Base-by-base conservation (phyloP, 2,113 vertebrate genomes). In the Microtus ochrogaster region DNA sequence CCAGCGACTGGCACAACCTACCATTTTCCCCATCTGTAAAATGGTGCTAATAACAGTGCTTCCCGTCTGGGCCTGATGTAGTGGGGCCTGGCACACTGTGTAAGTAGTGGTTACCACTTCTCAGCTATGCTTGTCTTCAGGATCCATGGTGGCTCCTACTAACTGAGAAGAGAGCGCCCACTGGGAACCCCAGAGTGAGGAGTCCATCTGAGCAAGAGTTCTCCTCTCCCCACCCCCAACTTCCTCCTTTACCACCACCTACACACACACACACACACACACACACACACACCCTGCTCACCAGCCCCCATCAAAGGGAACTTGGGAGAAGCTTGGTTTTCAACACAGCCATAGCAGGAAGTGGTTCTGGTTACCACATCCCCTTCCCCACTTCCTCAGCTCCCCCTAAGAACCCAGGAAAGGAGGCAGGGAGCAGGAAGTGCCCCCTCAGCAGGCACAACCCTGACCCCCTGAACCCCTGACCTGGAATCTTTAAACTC, bases 351-450 rank as follows among this genome's bases (percentile, higher is more conserved):
- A n/a, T 63, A 92, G 73, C 94, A 96, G 97, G 97, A 98, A 98
- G 97, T 76, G 97, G 97, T 95, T 97, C 95, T 94, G 36, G 72
- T 97, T 96, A 96, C 97, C 97, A 98, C 97, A 97, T 98, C 97
- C 94, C 90, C 97, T 96, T 97, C 88, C 78, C 85, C 63, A 89
- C 84, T 97, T 97, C 97, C 94, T 65, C 90, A 78, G 66, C 82
- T 73, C 68, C 76, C 93, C 90, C 77, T 89, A 92, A 86, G 91
- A 63, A 55, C 87, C 77, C 44, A 83, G 47, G 88, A 95, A 78
- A 90, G 63, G n/a, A 97, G 73, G 68, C 72, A 44, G 44, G 74
- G 36, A 72, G 52, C 70, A 94, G 70, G 90, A 66, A 41, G 44
- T 9, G n/a, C 39, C 77, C 76, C 44, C 26, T 9, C 5, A 33